phyloP scores from a whole-genome alignment of 2,888 invertebrate genomes.

The Diarsia brunnea region DNA sequence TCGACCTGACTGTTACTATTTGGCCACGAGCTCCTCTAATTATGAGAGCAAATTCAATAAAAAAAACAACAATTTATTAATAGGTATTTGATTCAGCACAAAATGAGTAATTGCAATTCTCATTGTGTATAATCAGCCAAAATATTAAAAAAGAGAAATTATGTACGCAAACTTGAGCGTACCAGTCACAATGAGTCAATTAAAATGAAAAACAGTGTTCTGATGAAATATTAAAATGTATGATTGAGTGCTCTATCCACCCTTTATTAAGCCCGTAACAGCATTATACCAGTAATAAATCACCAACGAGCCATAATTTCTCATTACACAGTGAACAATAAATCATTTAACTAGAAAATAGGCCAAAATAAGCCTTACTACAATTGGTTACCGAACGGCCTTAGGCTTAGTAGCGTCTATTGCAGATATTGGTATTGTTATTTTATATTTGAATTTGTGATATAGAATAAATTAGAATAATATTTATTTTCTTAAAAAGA shows the following conservation, averaged over 20 bases:
- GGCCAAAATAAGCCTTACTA: constrained; percentile 56
- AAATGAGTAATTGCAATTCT: constrained; percentile 16
- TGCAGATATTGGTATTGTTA: constrained; percentile 25
- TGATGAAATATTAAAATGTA: constrained; percentile 54
- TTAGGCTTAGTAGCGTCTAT: constrained; percentile 27
- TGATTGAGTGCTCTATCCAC: constrained; percentile 44
- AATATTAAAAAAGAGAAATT: constrained; percentile 32
- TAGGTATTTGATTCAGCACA: neutral
- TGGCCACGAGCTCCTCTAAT: neutral
- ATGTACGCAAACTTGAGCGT: constrained; percentile 14
- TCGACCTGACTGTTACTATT: too few relatives aligned
- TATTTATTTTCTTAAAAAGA: too few relatives aligned
- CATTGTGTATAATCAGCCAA: constrained; percentile 14
- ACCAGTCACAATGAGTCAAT: constrained; percentile 42
- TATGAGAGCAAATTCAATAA: neutral
- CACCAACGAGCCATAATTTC: constrained; percentile 61
- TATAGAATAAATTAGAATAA: neutral
- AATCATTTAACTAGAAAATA: constrained; percentile 70
- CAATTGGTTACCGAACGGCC: constrained; percentile 44
- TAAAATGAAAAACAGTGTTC: constrained; percentile 45
- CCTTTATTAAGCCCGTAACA: constrained; percentile 45
- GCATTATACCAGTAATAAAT: constrained; percentile 59
- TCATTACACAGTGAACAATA: constrained; percentile 66
- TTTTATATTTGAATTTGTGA: constrained; percentile 19
- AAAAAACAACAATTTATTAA: neutral